Conservation (phyloP, 2,113 vertebrate species). For the Etheostoma spectabile region DNA sequence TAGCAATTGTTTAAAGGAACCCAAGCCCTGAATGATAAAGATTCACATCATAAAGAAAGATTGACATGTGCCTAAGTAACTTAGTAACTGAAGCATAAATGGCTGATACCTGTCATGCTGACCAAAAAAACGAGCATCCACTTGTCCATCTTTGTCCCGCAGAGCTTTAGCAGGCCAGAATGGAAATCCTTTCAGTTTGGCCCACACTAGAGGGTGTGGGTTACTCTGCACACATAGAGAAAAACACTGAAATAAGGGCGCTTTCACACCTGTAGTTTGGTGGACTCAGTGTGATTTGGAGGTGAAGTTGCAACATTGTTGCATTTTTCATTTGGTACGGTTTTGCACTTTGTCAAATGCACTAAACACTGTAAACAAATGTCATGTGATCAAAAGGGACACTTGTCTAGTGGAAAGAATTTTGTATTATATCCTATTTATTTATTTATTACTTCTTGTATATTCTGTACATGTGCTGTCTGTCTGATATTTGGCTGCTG, state of each 20-base stretch:
- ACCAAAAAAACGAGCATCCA: slow-evolving; percentile 98
- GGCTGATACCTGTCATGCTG: slow-evolving; percentile 95
- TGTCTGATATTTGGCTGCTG: too few species aligned
- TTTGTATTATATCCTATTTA: too few species aligned
- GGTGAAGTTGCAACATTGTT: too few species aligned
- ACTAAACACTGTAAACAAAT: too few species aligned
- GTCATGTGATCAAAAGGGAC: too few species aligned
- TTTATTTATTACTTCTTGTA: too few species aligned
- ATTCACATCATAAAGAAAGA: slow-evolving; percentile 8
- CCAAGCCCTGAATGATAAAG: slow-evolving; percentile 90
- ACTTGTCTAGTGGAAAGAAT: too few species aligned
- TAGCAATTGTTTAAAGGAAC: slow-evolving; percentile 99
- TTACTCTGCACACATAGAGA: slow-evolving; percentile 89
- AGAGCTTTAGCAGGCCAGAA: slow-evolving; percentile 99
- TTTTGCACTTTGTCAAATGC: too few species aligned
- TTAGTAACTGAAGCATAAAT: slow-evolving; percentile 4
- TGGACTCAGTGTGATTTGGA: too few species aligned
- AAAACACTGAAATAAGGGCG: slow-evolving; percentile 34
- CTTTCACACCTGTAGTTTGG: too few species aligned
- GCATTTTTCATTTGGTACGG: too few species aligned
- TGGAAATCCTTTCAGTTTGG: slow-evolving; percentile 98
- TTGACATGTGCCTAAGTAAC: background rate
- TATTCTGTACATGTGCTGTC: too few species aligned
- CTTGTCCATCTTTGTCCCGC: slow-evolving; percentile 97
- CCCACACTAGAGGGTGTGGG: slow-evolving; percentile 98